phyloP scores from a whole-genome alignment of 2,797 vertebrate genomes.

The Anableps anableps region DNA sequence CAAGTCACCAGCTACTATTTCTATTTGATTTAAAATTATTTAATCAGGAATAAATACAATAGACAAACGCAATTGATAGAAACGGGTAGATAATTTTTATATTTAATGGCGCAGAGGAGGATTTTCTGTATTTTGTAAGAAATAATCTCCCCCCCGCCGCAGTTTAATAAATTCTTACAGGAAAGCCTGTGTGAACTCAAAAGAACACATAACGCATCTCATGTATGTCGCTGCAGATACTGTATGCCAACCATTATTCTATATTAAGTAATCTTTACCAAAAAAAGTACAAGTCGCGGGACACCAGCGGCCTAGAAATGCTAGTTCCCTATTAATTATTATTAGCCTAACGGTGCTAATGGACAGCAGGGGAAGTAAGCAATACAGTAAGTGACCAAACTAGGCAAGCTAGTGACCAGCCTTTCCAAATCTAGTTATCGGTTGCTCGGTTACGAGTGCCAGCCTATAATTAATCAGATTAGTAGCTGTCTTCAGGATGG shows the following conservation, averaged over 20 bases:
- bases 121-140: too few species aligned
- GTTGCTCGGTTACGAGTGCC: neutral
- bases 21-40: too few species aligned
- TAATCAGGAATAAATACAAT: too few species aligned
- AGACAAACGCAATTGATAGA: too few species aligned
- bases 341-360: neutral
- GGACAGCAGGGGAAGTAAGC: neutral
- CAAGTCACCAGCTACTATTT: too few species aligned
- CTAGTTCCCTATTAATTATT: too few species aligned
- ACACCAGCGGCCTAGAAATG: neutral
- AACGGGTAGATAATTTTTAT: too few species aligned
- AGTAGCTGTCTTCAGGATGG: too few species aligned
- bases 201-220: neutral
- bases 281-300: neutral
- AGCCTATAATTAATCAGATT: neutral
- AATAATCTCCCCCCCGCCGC: too few species aligned
- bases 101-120: too few species aligned
- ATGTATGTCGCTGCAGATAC: neutral
- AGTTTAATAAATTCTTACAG: too few species aligned
- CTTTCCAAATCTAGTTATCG: neutral
- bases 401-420: neutral
- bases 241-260: neutral
- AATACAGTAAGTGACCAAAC: neutral
- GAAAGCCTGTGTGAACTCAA: neutral
- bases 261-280: neutral